phyloP scores from a whole-genome alignment of 2,797 vertebrate species.

The Acestrorhynchus altus region DNA sequence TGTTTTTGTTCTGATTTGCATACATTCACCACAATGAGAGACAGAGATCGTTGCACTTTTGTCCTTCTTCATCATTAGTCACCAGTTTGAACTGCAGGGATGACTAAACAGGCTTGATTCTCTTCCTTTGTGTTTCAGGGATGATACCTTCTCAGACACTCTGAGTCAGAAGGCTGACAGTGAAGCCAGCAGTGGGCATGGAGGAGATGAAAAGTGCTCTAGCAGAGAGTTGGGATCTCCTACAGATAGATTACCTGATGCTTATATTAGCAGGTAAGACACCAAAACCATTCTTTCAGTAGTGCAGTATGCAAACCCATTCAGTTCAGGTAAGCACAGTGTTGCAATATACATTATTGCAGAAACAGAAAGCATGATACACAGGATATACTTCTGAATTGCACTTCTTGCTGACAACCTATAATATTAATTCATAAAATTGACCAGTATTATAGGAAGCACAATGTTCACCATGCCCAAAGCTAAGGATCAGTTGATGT shows the following conservation, averaged over 20 bases:
- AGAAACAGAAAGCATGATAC: not conserved
- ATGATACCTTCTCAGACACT: conserved; percentile 96
- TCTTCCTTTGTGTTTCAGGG: conserved; percentile 77
- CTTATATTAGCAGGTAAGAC: conserved; percentile 86
- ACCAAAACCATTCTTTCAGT: conserved; percentile 21
- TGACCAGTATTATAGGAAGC: too few species aligned
- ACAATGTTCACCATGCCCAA: not conserved
- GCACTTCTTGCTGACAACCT: too few species aligned
- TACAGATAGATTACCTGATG: conserved; percentile 86
- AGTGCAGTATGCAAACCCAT: not conserved
- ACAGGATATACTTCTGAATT: not conserved
- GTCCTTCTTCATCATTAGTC: too few species aligned
- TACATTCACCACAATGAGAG: too few species aligned
- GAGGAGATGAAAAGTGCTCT: conserved; percentile 90
- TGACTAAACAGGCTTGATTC: not conserved
- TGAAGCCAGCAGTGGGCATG: conserved; percentile 93
- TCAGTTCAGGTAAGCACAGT: not conserved
- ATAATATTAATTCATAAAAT: too few species aligned
- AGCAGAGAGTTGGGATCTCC: conserved; percentile 91
- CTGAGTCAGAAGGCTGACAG: conserved; percentile 98
- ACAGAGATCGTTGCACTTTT: too few species aligned
- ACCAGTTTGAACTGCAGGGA: not conserved
- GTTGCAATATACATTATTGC: not conserved
- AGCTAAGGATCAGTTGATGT: not conserved
- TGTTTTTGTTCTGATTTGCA: too few species aligned